Evolutionary conservation across 1,140 invertebrate species (phyloP).

Genomic region (Orius laevigatus): DNA sequence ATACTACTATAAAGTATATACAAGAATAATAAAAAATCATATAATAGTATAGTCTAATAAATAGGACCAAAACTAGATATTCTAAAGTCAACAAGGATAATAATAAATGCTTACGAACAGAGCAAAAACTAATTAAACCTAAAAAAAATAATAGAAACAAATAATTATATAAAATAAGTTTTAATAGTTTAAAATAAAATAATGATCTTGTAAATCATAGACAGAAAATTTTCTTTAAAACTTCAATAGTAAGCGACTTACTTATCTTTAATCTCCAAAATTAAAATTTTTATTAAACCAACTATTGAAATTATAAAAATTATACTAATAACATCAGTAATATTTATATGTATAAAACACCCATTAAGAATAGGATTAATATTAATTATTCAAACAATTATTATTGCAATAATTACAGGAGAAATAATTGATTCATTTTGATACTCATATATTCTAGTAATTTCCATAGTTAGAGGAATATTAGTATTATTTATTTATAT

Average conservation of each 20-base stretch:
- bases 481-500: slow-evolving; percentile 39
- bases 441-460: slow-evolving; percentile 33
- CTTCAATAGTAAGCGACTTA: slow-evolving; percentile 35
- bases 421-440: slow-evolving; percentile 28
- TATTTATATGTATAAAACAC: slow-evolving; percentile 30
- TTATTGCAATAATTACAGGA: slow-evolving; percentile 27
- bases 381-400: no score
- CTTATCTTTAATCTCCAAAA: no score
- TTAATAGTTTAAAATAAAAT: no score
- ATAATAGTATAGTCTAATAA: slow-evolving; percentile 32
- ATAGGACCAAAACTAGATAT: slow-evolving; percentile 35
- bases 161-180: slow-evolving; percentile 41
- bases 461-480: slow-evolving; percentile 36
- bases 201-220: no score
- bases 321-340: slow-evolving; percentile 25
- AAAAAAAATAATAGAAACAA: no score
- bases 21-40: slow-evolving; percentile 29
- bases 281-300: slow-evolving; percentile 28
- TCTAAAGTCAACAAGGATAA: slow-evolving; percentile 33
- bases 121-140: slow-evolving; percentile 31
- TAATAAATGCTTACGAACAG: slow-evolving; percentile 33
- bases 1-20: slow-evolving; percentile 37
- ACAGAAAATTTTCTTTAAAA: slow-evolving; percentile 35
- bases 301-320: slow-evolving; percentile 26
- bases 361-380: slow-evolving; percentile 32